Evolutionary conservation across 2,113 vertebrate genomes (phyloP).

Genomic region (pig (Sus scrofa)): DNA sequence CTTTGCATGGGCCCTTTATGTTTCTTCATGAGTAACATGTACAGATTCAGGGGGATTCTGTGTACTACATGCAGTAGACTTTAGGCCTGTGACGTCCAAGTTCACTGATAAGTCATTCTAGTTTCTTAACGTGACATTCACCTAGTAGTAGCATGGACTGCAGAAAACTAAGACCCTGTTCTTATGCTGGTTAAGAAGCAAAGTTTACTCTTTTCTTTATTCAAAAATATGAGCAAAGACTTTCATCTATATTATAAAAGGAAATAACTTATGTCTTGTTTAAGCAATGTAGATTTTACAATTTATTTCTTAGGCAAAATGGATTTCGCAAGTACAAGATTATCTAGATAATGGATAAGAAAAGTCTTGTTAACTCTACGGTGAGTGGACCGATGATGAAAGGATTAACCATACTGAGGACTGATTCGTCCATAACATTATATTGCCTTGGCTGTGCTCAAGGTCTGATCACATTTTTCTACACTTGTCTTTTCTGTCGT

Average conservation of each 20-base stretch:
- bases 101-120: no score
- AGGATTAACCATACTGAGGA: background rate
- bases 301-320: background rate
- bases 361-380: background rate
- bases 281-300: background rate
- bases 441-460: background rate
- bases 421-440: no score
- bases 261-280: background rate
- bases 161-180: background rate
- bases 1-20: background rate
- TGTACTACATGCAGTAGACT: no score
- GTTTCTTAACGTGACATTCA: background rate
- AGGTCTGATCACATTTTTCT: background rate
- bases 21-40: no score
- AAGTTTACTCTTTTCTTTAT: background rate
- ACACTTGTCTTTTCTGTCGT: background rate
- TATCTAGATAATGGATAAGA: background rate
- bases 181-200: background rate
- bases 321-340: background rate
- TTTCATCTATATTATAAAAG: background rate
- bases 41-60: no score
- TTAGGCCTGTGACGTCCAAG: no score
- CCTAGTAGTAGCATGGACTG: background rate
- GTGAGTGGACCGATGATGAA: background rate
- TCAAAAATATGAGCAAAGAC: background rate